phyloP scores from a whole-genome alignment of 1,140 invertebrate species.

The Tetranychus cinnabarinus region DNA sequence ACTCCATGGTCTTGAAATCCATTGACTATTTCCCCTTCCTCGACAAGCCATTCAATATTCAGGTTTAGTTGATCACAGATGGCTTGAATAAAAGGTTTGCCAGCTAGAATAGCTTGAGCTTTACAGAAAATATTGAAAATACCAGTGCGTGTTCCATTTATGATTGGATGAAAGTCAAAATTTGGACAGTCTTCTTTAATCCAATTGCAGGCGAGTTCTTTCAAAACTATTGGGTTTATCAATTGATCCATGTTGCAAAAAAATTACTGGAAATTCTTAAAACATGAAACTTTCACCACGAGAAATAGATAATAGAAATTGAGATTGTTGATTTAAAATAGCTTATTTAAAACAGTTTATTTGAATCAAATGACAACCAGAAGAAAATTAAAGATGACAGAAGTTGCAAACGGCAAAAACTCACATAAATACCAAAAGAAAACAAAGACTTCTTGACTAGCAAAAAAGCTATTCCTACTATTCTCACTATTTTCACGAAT shows the following conservation, averaged over 20 bases:
- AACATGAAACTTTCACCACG: no score
- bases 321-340: no score
- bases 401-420: no score
- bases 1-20: background rate
- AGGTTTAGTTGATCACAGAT: slow-evolving; percentile 23
- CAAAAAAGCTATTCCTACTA: no score
- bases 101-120: slow-evolving; percentile 22
- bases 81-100: slow-evolving; percentile 24
- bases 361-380: no score
- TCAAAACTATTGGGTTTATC: slow-evolving; percentile 7
- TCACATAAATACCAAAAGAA: no score
- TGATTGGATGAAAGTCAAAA: slow-evolving; percentile 10
- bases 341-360: no score
- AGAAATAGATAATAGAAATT: no score
- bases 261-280: no score
- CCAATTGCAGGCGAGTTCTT: slow-evolving; percentile 8
- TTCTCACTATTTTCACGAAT: no score
- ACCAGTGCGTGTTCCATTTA: slow-evolving; percentile 17
- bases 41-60: slow-evolving; percentile 17
- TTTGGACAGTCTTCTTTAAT: slow-evolving; percentile 10
- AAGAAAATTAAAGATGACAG: no score
- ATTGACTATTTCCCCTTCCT: slow-evolving; percentile 18
- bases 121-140: slow-evolving; percentile 20
- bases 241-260: background rate
- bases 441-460: no score